These are phyloP conservation scores for Eumaeus atala DNA, from an alignment of 1,140 invertebrate species.

Conservation along the genomic window DNA sequence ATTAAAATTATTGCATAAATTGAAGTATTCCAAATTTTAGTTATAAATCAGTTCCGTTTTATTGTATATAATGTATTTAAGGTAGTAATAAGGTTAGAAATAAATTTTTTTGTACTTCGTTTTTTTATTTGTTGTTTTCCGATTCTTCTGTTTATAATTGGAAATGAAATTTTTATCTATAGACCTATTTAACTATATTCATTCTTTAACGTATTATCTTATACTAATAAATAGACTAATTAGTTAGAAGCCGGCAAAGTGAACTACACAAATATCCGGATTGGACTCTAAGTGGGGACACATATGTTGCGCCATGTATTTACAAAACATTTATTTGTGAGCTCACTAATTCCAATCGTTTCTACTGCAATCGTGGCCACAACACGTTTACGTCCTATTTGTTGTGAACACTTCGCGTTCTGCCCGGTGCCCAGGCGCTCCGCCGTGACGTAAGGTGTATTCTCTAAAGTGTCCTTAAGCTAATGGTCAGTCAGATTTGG, in stretches of 20 bases:
- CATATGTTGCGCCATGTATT: not conserved
- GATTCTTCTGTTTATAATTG: too few species aligned
- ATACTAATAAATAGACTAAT: not conserved
- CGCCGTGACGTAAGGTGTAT: slow-evolving; percentile 38
- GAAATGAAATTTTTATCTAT: too few species aligned
- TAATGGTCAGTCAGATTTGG: slow-evolving; percentile 52
- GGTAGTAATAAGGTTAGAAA: too few species aligned
- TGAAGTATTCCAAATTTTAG: too few species aligned
- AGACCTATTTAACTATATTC: too few species aligned
- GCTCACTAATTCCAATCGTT: too few species aligned
- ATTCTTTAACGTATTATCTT: too few species aligned
- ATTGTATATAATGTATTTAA: too few species aligned
- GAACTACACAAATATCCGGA: slow-evolving; percentile 2
- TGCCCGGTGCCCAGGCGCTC: slow-evolving; percentile 1
- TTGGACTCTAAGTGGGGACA: not conserved
- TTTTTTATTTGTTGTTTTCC: too few species aligned
- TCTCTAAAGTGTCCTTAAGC: slow-evolving; percentile 42
- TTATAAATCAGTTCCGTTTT: too few species aligned
- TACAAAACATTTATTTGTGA: slow-evolving; percentile 1
- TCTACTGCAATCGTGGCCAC: not conserved
- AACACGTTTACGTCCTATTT: slow-evolving; percentile 2
- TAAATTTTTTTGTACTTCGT: too few species aligned
- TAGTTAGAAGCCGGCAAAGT: not conserved
- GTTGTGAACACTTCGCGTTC: not conserved
- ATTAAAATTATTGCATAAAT: too few species aligned